Base-by-base conservation (phyloP, 2,797 vertebrate genomes). In the Anolis apletophallus region DNA sequence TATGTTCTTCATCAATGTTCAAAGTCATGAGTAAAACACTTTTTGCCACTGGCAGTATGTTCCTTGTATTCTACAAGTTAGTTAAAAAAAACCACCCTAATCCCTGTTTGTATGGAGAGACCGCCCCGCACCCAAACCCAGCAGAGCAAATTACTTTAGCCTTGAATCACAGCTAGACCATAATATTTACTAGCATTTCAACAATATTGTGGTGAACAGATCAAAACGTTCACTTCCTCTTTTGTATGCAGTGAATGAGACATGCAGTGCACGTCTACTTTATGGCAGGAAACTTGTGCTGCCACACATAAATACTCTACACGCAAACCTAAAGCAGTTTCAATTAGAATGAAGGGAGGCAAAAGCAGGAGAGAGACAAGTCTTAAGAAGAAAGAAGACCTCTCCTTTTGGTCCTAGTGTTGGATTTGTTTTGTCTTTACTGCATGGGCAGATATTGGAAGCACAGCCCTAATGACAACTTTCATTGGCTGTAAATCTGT, bases 241-340 rank as follows among this genome's bases (percentile, higher is more conserved):
- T 2, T 0, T 69, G 84, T 69, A 79, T 54, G 84, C 85, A 89
- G 17, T 0, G 23, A 40, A 86, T 11, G 6, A 10, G 34, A 89
- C 87, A 16, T 46, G 2, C 21, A 61, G 64, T 0, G 4, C 81
- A 83, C 79, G 84, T 75, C 85, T 64, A 88, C 78, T 89, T 92
- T 91, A 72, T 57, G 54, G 78, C 92, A 93, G 90, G 90, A 93
- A 92, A 89, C 75, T 57, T 0, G 0, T 1, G 32, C 77, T 88
- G 84, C 85, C 0, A 13, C 88, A 79, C 29, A 6, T 61, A 72
- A 83, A 57, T 80, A 72, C 29, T 0, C 77, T 81, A 74, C 0
- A 3, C 73, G 50, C 81, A 34, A 81, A 59, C 54, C 74, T n/a
- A 67, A n/a, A 52, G 73, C 73, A 73, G 54, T 67, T 73, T 55